Base-by-base conservation (phyloP, 2,797 vertebrate species). In the Peromyscus eremicus region DNA sequence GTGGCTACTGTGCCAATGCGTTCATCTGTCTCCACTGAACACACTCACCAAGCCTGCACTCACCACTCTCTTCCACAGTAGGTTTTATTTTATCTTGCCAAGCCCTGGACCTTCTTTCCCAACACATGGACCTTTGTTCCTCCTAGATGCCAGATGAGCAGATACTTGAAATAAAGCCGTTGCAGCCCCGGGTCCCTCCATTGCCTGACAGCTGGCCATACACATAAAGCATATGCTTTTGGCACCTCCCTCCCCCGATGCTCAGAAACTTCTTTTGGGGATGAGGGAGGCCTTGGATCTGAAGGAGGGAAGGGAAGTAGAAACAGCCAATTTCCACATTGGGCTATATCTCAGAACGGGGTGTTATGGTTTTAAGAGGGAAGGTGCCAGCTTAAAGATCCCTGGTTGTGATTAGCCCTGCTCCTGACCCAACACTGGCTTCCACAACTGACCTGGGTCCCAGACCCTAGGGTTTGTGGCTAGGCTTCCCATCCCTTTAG, bases 31-130 rank as follows among this genome's bases (percentile, higher is more conserved):
- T 40, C 76, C 8, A 3, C 2, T 1, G 16, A 49, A 19, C 32
- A 19, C 0, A 0, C 25, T 52, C 27, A 6, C 82, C 66, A 12
- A n/a, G 34, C 37, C 77, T 21, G 2, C 29, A 0, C 1, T 34
- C 10, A 5, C 17, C 21, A 8, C 21, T 76, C 82, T 46, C 2
- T 71, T 55, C 29, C 34, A 37, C 40, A 6, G 57, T 64, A 21
- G 17, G 11, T 32, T 2, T 46, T 7, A 55, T 52, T 71, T 21
- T 21, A 3, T 37, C 70, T 83, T 40, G 11, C 40, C 14, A 0
- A 1, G 6, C 75, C 85, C 73, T 0, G 0, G 71, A 14, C 21
- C 80, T 49, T 40, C 27, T 57, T 5, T 64, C 10, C 29, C 5
- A 40, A 43, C 32, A 3, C n/a, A 0, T 5, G 1, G 6, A 13